Percentiles rank a stretch among this genome's conserved stretches.
phyloP scores from a whole-genome alignment of 2,113 vertebrate genomes.

The Heterotilapia buettikoferi region DNA sequence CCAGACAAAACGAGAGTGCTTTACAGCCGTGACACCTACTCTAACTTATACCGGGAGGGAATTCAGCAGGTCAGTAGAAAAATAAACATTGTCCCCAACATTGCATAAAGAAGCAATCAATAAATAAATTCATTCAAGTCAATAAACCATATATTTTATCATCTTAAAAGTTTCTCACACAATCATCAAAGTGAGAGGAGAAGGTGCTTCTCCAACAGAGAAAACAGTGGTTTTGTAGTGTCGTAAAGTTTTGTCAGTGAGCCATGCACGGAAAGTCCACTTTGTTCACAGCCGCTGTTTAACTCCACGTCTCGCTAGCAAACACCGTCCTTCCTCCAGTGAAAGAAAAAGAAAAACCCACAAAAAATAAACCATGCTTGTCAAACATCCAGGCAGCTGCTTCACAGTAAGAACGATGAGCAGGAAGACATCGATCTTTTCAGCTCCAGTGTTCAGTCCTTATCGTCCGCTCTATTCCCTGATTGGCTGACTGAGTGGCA shows the following conservation, averaged over 20 bases:
- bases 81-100: slow-evolving; percentile 77
- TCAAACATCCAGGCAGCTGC: slow-evolving; percentile 37
- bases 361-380: slow-evolving; percentile 16
- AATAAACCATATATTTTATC: slow-evolving; percentile 37
- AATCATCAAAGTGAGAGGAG: slow-evolving; percentile 59
- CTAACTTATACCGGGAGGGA: slow-evolving; percentile 59
- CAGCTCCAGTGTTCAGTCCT: slow-evolving; percentile 19
- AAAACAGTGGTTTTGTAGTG: slow-evolving; percentile 13
- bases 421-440: slow-evolving; percentile 64
- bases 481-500: slow-evolving; percentile 59
- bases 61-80: slow-evolving; percentile 73
- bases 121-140: slow-evolving; percentile 74
- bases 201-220: slow-evolving; percentile 28
- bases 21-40: slow-evolving; percentile 48
- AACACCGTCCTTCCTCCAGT: slow-evolving; percentile 4
- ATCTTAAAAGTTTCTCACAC: slow-evolving; percentile 59
- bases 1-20: slow-evolving; percentile 21
- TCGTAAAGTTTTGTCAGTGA: slow-evolving; percentile 31
- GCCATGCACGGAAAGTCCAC: slow-evolving; percentile 44
- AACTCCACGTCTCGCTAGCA: background rate
- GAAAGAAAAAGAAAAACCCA: background rate
- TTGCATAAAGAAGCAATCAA: slow-evolving; percentile 76
- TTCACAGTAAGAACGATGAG: slow-evolving; percentile 51
- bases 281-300: background rate
- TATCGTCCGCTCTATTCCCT: slow-evolving; percentile 56